These are phyloP conservation scores for Stomatorhinus walkeri DNA, from an alignment of 2,797 vertebrate genomes.

Conservation along the genomic window DNA sequence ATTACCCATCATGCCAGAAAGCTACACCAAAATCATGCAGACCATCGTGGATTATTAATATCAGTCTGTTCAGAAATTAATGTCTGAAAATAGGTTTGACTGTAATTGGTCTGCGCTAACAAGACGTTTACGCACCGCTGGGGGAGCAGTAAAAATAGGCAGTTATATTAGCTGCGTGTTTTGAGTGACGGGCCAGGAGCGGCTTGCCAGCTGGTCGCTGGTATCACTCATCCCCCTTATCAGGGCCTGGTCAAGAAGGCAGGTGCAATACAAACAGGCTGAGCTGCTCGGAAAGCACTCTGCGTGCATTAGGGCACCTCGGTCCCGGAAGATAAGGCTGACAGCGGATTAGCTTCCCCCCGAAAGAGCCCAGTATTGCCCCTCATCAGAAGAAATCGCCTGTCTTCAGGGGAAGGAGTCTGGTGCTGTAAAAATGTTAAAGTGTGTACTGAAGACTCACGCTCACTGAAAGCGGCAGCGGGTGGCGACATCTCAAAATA, in stretches of 20 bases:
- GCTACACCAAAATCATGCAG: background rate
- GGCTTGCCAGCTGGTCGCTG: constrained; percentile 25
- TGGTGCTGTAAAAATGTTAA: constrained; percentile 18
- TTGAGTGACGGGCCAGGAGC: constrained; percentile 20
- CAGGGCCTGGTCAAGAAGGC: constrained; percentile 18
- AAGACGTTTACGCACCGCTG: background rate
- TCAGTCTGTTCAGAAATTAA: background rate
- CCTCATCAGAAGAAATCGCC: constrained; percentile 25
- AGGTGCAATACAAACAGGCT: constrained; percentile 47
- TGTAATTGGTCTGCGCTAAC: background rate
- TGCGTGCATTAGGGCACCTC: constrained; percentile 57
- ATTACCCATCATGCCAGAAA: background rate
- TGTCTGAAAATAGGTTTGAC: background rate
- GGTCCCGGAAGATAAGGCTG: constrained; percentile 50
- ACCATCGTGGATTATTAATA: background rate
- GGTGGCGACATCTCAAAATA: background rate
- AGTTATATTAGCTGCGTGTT: background rate
- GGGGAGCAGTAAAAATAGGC: background rate
- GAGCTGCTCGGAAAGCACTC: constrained; percentile 56
- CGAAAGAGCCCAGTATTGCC: constrained; percentile 31
- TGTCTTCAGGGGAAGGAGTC: background rate
- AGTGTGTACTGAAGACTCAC: background rate
- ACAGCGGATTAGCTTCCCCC: constrained; percentile 47
- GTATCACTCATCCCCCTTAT: background rate
- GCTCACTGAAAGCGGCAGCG: background rate